Evolutionary conservation across 2,113 vertebrate genomes (phyloP), one percentile per base, ranked within the genome.

Genomic region (Rana temporaria): DNA sequence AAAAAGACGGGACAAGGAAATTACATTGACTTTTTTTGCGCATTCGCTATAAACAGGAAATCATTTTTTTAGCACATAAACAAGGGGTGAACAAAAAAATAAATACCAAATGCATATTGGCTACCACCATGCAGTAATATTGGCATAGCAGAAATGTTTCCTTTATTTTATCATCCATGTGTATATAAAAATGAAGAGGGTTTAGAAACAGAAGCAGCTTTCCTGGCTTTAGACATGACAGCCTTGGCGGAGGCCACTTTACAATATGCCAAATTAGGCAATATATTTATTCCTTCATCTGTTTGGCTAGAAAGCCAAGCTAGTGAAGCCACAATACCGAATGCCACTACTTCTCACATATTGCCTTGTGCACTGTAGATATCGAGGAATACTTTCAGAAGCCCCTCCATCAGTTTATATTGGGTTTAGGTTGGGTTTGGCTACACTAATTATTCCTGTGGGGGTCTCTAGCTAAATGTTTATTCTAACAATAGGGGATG

Each of bases 171-270:
- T 59, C 15, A 9, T 73, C 79, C 79, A 65, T 64, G 62, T 73
- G 60, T 82, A 60, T 63, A 72, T 74, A 42, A 72, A 72, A 73
- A 73, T 73, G 69, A 73, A 74, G 60, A 74, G 57, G 24, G 69
- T 74, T 82, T 82, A 56, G 69, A 74, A 70, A 82, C 60, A 74
- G 70, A 65, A 82, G 55, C 79, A 82, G 70, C 59, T 82, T 82
- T 82, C 70, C 70, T 82, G 69, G 70, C 79, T 38, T 74, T 42
- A 8, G 59, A 56, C 11, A 11, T 56, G 70, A 74, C 68, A 56
- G 59, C 42, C 53, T 82, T 82, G 79, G 79, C 79, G 63, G 6
- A 4, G 26, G 19, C 34, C 20, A 30, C 15, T 38, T 16, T 60
- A 65, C 69, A 4, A 12, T 48, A 26, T 64, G 69, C 79, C 79